A percentile compares a stretch with the other conserved stretches of the same genome.
Evolutionary conservation across 2,888 invertebrate genomes (phyloP).

Genomic region (Antheraea assamensis): DNA sequence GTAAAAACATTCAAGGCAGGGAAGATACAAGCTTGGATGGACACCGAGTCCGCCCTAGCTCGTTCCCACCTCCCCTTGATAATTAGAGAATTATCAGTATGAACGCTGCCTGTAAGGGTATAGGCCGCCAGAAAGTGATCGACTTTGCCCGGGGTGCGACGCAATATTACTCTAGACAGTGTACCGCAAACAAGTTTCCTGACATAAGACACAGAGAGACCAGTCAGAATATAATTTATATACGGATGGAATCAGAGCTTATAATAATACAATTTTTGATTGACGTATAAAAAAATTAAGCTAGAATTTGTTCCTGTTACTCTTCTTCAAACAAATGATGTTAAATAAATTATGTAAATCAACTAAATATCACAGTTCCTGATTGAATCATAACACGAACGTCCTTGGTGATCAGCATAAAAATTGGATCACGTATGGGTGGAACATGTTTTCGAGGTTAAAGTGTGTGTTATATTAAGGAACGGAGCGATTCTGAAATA

Average conservation of each 20-base stretch:
- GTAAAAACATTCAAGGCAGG: too few relatives aligned
- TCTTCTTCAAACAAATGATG: constrained; percentile 6
- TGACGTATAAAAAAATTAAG: too few relatives aligned
- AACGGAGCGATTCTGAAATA: not conserved
- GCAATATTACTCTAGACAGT: too few relatives aligned
- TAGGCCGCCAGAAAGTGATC: too few relatives aligned
- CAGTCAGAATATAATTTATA: not conserved
- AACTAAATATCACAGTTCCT: constrained; percentile 20
- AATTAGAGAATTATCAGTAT: too few relatives aligned
- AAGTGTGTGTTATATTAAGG: not conserved
- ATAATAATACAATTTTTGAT: not conserved
- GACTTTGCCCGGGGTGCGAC: too few relatives aligned
- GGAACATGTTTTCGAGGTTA: constrained; percentile 11
- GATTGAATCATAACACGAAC: constrained; percentile 18
- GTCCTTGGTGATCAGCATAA: constrained; percentile 20
- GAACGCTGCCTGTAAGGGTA: too few relatives aligned
- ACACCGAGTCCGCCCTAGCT: too few relatives aligned
- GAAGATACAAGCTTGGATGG: too few relatives aligned
- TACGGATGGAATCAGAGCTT: not conserved
- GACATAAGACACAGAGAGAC: too few relatives aligned
- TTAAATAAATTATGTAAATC: constrained; percentile 17
- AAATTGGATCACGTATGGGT: constrained; percentile 21
- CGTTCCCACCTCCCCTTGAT: too few relatives aligned
- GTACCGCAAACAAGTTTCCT: too few relatives aligned
- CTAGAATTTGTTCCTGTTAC: not conserved